Conservation (phyloP, 2,113 vertebrate species). For the Canis aureus region DNA sequence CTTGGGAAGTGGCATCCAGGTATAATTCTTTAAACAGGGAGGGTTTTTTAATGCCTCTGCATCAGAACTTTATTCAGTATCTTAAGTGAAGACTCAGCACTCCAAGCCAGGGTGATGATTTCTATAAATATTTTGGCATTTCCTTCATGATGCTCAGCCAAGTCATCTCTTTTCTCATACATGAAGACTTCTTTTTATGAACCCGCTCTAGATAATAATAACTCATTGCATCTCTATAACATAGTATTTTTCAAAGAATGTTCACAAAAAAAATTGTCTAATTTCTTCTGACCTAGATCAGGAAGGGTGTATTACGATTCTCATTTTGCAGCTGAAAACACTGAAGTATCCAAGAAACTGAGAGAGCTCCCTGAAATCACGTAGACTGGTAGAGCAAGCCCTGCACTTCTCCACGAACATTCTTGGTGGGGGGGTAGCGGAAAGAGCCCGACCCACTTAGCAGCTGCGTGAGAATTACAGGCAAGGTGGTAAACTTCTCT, state of each 20-base stretch:
- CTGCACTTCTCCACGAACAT: background rate
- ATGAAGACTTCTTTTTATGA: slow-evolving; percentile 28
- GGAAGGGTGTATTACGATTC: background rate
- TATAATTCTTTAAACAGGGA: background rate
- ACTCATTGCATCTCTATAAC: background rate
- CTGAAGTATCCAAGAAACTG: background rate
- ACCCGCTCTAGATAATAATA: background rate
- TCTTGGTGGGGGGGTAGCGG: background rate
- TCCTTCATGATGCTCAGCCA: background rate
- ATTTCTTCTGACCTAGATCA: background rate
- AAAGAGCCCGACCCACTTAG: background rate
- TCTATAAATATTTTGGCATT: slow-evolving; percentile 45
- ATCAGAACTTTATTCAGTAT: background rate
- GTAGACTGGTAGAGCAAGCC: rapidly evolving
- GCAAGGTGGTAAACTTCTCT: background rate
- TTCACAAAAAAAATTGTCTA: background rate
- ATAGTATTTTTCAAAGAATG: background rate
- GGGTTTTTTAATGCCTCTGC: background rate
- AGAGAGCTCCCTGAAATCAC: background rate
- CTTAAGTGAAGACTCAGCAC: background rate
- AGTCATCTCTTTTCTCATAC: background rate
- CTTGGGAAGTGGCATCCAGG: background rate
- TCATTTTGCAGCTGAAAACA: background rate
- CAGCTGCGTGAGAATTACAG: background rate
- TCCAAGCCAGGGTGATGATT: background rate